These are phyloP conservation scores for Procavia capensis DNA, from an alignment of 2,113 vertebrate genomes.

Conservation along the genomic window DNA sequence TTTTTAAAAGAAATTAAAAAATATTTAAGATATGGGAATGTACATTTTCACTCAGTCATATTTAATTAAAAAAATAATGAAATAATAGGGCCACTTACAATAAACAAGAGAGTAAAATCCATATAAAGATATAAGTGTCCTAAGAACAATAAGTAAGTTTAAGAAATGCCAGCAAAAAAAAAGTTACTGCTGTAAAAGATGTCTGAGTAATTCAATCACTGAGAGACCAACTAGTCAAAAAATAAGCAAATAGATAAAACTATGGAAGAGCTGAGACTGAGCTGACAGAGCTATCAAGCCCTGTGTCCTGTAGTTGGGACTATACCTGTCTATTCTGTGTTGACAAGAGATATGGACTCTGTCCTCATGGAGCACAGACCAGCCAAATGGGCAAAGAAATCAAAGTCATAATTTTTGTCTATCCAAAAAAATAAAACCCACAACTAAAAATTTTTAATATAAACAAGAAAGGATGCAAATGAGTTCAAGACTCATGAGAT, in stretches of 20 bases:
- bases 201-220: not conserved
- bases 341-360: not conserved
- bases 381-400: not conserved
- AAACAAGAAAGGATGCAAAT: conserved; percentile 2
- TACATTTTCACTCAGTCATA: no score
- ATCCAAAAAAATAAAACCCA: not conserved
- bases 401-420: not conserved
- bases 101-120: not conserved
- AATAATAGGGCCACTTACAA: not conserved
- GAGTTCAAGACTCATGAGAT: not conserved
- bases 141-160: not conserved
- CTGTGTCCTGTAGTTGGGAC: not conserved
- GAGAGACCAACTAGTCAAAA: not conserved
- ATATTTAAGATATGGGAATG: no score
- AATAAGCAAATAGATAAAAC: not conserved
- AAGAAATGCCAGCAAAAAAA: not conserved
- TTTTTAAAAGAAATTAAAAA: not conserved
- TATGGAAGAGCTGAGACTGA: not conserved
- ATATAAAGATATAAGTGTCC: conserved; percentile 5
- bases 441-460: not conserved
- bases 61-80: no score
- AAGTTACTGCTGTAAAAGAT: not conserved
- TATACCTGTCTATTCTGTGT: not conserved
- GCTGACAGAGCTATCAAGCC: not conserved
- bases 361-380: not conserved